Conservation (phyloP, 2,888 invertebrate genomes). For the Sphaerophoria taeniata region DNA sequence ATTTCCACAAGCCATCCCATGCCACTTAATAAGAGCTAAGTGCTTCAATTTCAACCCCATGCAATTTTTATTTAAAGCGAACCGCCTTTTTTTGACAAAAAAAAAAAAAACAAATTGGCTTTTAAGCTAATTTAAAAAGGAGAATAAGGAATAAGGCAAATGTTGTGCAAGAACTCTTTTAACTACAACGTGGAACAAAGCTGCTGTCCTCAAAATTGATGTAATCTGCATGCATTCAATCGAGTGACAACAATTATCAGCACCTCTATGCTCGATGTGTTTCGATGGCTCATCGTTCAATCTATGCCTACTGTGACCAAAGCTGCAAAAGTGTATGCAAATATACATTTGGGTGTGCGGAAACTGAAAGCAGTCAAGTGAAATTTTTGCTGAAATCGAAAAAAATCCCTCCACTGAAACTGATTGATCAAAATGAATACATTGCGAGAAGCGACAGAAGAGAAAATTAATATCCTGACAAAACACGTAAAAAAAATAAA, state of each 20-base stretch:
- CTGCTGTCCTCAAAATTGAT: conserved; percentile 32
- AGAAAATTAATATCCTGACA: conserved; percentile 70
- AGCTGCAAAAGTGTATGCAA: neutral
- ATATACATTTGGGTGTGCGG: neutral
- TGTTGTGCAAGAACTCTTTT: neutral
- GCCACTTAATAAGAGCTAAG: neutral
- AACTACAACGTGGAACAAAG: conserved; percentile 22
- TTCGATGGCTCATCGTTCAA: conserved; percentile 44
- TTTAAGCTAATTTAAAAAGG: conserved; percentile 71
- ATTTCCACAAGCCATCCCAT: conserved; percentile 15
- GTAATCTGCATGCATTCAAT: conserved; percentile 59
- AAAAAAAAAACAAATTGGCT: conserved; percentile 60
- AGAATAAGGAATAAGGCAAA: neutral
- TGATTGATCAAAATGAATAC: conserved; percentile 55
- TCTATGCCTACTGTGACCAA: neutral
- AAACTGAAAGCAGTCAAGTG: conserved; percentile 61
- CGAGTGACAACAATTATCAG: conserved; percentile 67
- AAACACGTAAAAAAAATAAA: conserved; percentile 28
- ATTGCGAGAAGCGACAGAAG: conserved; percentile 27
- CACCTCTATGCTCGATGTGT: conserved; percentile 49
- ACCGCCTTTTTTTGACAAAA: neutral
- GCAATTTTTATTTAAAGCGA: neutral
- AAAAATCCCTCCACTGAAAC: conserved; percentile 19
- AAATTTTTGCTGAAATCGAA: conserved; percentile 71
- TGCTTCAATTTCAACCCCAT: conserved; percentile 52